These are phyloP conservation scores for Peromyscus californicus DNA, from an alignment of 2,113 vertebrate species.

Conservation along the genomic window DNA sequence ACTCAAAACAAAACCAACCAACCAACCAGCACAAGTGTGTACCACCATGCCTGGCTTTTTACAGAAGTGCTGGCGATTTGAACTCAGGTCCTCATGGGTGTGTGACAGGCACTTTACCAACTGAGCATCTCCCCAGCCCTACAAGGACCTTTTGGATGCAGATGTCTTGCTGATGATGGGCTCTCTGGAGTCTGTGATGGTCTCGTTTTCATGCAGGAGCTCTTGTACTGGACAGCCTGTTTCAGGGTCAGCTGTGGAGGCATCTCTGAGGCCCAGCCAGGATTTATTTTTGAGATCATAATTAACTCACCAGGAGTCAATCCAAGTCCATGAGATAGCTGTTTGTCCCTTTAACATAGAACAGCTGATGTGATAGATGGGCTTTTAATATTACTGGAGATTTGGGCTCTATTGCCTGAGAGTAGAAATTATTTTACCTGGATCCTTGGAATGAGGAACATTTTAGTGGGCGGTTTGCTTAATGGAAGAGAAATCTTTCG, in stretches of 20 bases:
- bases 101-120: background rate
- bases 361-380: background rate
- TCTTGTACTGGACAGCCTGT: rapidly evolving
- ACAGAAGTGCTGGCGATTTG: background rate
- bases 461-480: slow-evolving; percentile 56
- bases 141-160: background rate
- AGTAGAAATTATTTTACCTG: background rate
- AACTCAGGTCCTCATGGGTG: background rate
- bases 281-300: background rate
- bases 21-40: too few relatives aligned
- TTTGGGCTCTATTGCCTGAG: background rate
- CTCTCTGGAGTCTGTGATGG: rapidly evolving
- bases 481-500: slow-evolving; percentile 29
- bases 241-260: rapidly evolving
- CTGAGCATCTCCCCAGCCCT: background rate
- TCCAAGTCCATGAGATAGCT: background rate
- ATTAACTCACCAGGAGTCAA: background rate
- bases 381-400: background rate
- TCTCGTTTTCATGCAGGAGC: rapidly evolving
- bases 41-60: background rate
- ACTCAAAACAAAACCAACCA: background rate
- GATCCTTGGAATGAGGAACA: background rate
- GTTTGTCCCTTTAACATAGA: background rate
- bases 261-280: background rate
- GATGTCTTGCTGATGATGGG: background rate